Evolutionary conservation across 2,888 invertebrate species (phyloP), one percentile per base, ranked within the genome.

Genomic region (Schrankia costaestrigalis): DNA sequence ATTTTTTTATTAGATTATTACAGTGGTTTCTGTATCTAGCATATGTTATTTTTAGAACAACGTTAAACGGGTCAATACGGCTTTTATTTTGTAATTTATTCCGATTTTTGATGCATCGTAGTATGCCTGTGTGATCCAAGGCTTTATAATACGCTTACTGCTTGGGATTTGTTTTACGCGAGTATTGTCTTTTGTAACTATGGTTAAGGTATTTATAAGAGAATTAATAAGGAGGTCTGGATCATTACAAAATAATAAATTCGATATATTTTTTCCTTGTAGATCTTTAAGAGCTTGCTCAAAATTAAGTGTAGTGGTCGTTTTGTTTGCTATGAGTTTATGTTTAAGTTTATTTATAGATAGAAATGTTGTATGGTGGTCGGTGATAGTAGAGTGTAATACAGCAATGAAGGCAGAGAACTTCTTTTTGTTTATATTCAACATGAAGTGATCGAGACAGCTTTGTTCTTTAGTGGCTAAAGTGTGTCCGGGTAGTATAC

Each of bases 1-100:
- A 9, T 3, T 22, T 22, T 22, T 5, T 5, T 5, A 22, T 22
- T n/a, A n/a, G n/a, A n/a, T n/a, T n/a, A n/a, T n/a, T n/a, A n/a
- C n/a, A n/a, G n/a, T n/a, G n/a, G n/a, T 24, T 24, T 24, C 24
- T 24, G 24, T 28, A 18, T 21, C 22, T 9, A 8, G 4, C 15
- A 3, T 8, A 14, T 14, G 13, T 13, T n/a, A 24, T 11, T 24
- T 11, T 24, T 4, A 11, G 3, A 6, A 15, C 17, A 4, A 4
- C 17, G 6, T 15, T 15, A 15, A 15, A 15, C 6, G 17, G 17
- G 6, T 15, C 17, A 6, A 6, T 15, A 3, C 6, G 3, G 6
- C 17, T 4, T 15, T 15, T 15, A 4, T 15, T 15, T 15, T 15
- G 17, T 6, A 15, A 6, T 6, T 15, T n/a, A n/a, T n/a, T n/a